Conservation (phyloP, 2,888 invertebrate genomes). For the Acleris emargana region DNA sequence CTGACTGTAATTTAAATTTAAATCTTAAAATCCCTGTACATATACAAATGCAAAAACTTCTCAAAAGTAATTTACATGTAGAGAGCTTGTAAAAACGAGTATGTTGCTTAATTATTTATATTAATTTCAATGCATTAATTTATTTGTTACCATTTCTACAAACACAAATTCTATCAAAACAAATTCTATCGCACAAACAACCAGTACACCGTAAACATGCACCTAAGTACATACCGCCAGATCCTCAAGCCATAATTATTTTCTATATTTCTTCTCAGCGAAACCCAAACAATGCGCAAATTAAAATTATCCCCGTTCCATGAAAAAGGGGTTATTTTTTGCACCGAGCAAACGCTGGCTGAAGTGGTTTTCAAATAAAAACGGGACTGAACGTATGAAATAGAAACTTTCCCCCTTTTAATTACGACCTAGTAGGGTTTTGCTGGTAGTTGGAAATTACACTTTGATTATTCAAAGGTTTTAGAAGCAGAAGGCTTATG, state of each 20-base stretch:
- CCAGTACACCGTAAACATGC: background rate
- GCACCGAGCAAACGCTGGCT: conserved; percentile 18
- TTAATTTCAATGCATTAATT: no score
- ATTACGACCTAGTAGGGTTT: background rate
- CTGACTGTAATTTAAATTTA: no score
- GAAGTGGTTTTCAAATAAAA: conserved; percentile 34
- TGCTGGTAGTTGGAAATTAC: background rate
- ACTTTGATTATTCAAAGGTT: conserved; percentile 3
- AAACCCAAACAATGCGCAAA: conserved; percentile 18
- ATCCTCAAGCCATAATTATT: background rate
- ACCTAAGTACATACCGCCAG: background rate
- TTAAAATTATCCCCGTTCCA: conserved; percentile 20
- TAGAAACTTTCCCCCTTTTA: conserved; percentile 28
- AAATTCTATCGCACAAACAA: background rate
- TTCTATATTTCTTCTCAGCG: conserved; percentile 5
- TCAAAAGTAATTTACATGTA: no score
- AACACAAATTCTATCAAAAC: no score
- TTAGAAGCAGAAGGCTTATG: background rate
- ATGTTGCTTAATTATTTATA: no score
- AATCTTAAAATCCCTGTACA: no score
- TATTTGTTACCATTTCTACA: no score
- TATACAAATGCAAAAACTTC: no score
- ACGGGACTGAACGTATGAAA: conserved; percentile 24
- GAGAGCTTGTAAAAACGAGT: no score
- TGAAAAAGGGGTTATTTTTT: conserved; percentile 26